Base-by-base conservation (phyloP, 2,888 invertebrate genomes). In the Tipula lateralis region DNA sequence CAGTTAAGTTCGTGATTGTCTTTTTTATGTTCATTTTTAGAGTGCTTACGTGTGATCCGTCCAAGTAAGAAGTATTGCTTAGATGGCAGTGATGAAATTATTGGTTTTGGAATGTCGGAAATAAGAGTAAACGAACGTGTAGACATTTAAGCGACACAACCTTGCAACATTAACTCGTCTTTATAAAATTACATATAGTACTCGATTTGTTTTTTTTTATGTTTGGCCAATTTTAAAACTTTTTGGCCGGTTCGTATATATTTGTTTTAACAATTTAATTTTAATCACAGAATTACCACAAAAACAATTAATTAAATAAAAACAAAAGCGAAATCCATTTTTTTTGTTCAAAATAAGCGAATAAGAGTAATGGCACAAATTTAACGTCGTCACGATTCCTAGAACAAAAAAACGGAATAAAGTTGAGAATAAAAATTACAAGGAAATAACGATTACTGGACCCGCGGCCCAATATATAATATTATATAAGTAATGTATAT, bases 251-350 rank as follows among this genome's bases (percentile, higher is more conserved):
- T 66, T 66, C 66, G 66, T 66, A 66, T 66, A 3, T 5, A 44
- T 44, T 44, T 44, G 39, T 66, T 66, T 66, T 24, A 66, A 66
- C 66, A 66, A 66, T 66, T 66, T 24, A 24, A 66, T 12, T 66
- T 66, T 66, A 66, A 66, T 66, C 66, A 66, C 66, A 66, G 66
- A 66, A 66, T 66, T 66, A 24, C 66, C 66, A 66, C 24, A 66
- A 66, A 66, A 66, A 66, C 66, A 66, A 66, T 19, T 66, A 66
- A 66, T 66, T 6, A 24, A 66, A 24, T 24, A 66, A 66, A 39
- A 24, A 66, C 7, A 66, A 66, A 66, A 66, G 66, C 66, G 66
- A 66, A 66, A 66, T n/a, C 13, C 66, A 66, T 66, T 66, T 19
- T 66, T 19, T 24, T 66, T 66, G 1, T 19, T 66, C 24, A 24